Evolutionary conservation across 2,113 vertebrate genomes (phyloP), one percentile per base, ranked within the genome.

Genomic region (Leucopternis melanops): DNA sequence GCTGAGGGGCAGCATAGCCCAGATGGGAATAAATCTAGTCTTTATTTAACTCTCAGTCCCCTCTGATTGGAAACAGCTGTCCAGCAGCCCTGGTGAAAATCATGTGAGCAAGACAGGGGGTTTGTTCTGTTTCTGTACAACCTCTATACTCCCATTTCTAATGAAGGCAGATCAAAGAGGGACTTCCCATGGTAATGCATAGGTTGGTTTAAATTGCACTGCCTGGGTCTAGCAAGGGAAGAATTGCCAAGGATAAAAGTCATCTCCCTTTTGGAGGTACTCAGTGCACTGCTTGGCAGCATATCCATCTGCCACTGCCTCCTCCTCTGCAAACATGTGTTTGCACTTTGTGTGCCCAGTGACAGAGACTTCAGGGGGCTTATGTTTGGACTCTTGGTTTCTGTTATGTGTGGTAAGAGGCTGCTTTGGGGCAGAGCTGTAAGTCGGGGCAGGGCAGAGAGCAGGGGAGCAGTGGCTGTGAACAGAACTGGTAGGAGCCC

Each of bases 21-120:
- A 95, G 86, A 93, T 92, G 91, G 94, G 63, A 87, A 73, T 77
- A 94, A 94, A 93, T 88, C 50, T 90, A 61, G 36, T 91, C 73
- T 86, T 95, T 93, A 66, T 94, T 97, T 83, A 94, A 70, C 45
- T 94, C 70, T 89, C 86, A 59, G 78, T 88, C 52, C 29, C n/a
- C 34, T 95, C 72, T 7, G 0, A 93, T n/a, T 96, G 84, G 93
- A 94, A 97, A 91, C 94, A 96, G 91, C 92, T 97, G 92, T 69
- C 67, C 65, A 78, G 58, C 18, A 49, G 82, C 73, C 84, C 73
- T 93, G 67, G n/a, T 87, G 74, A 85, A 96, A 93, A 81, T 87
- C 89, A 72, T 59, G 42, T 74, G 71, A 92, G 75, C 38, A 61
- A 78, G 38, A 91, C 44, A 55, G 21, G 32, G n/a, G 8, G 3